A percentile compares a stretch with the other conserved stretches of the same genome.
phyloP scores from a whole-genome alignment of 2,113 vertebrate species.

The Falcunculus frontatus region DNA sequence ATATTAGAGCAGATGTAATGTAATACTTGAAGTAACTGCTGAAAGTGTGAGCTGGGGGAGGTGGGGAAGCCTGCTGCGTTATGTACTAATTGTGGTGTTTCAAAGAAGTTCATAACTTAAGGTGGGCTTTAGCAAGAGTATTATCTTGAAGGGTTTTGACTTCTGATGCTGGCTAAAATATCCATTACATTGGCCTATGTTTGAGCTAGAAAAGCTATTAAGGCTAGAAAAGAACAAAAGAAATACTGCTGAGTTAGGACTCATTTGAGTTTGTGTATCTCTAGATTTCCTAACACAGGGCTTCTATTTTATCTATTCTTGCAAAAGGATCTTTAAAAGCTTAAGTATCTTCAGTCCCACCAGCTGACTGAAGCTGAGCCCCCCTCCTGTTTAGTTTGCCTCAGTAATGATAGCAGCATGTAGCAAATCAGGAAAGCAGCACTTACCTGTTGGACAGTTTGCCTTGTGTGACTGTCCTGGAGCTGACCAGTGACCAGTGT shows the following conservation, averaged over 20 bases:
- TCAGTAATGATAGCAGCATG: background rate
- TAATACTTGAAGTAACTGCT: background rate
- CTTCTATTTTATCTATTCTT: background rate
- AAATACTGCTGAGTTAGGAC: background rate
- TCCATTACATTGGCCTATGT: background rate
- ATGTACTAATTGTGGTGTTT: background rate
- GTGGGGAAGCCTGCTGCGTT: background rate
- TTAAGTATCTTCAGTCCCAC: background rate
- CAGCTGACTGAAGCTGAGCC: background rate
- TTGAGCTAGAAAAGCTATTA: background rate
- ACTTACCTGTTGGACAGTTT: background rate
- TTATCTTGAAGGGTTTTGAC: background rate
- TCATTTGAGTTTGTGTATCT: background rate
- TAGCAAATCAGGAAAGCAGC: background rate
- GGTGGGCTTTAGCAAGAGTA: background rate
- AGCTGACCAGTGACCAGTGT: background rate
- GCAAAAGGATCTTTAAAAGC: background rate
- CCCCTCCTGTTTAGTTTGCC: background rate
- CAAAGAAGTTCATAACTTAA: background rate
- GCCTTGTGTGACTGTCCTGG: background rate
- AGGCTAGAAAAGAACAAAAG: background rate
- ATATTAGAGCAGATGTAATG: background rate
- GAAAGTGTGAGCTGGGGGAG: background rate
- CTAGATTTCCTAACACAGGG: background rate
- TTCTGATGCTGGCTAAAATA: background rate